A percentile compares a stretch with the other conserved stretches of the same genome.
These are phyloP conservation scores for Lynx canadensis DNA, from an alignment of 2,113 vertebrate genomes.

Conservation along the genomic window DNA sequence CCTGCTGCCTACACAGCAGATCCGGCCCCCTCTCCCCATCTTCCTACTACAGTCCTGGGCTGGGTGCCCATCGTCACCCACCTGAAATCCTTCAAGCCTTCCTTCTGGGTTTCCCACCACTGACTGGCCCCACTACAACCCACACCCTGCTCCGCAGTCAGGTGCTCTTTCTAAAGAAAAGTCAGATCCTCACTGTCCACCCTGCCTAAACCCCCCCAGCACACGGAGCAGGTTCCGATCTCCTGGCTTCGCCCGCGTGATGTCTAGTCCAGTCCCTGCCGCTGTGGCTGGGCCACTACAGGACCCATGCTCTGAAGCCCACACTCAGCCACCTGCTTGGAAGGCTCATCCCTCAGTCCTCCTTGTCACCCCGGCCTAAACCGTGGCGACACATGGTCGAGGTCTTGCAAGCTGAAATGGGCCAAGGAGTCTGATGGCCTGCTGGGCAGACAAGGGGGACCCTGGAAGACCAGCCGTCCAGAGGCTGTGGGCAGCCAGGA, in stretches of 20 bases:
- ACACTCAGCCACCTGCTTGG: neutral
- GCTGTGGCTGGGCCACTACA: neutral
- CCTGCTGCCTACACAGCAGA: neutral
- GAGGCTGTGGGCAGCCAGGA: neutral
- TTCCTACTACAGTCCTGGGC: neutral
- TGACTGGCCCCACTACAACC: no score
- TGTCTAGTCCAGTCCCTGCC: neutral
- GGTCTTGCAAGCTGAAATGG: neutral
- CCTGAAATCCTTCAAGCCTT: neutral
- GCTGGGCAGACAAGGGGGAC: neutral
- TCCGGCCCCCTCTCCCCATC: accelerated
- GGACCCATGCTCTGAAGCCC: neutral
- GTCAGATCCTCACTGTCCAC: neutral
- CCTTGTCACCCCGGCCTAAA: neutral
- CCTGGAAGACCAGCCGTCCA: neutral
- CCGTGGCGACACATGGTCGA: neutral
- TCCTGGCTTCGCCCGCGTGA: neutral
- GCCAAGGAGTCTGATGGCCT: accelerated
- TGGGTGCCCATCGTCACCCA: neutral
- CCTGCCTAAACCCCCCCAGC: neutral
- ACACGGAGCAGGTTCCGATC: neutral
- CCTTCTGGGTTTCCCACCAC: no score
- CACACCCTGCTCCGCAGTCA: neutral
- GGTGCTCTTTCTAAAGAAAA: neutral
- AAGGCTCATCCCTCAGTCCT: neutral